Evolutionary conservation across 2,797 vertebrate species (phyloP).

Genomic region (Tenualosa ilisha): DNA sequence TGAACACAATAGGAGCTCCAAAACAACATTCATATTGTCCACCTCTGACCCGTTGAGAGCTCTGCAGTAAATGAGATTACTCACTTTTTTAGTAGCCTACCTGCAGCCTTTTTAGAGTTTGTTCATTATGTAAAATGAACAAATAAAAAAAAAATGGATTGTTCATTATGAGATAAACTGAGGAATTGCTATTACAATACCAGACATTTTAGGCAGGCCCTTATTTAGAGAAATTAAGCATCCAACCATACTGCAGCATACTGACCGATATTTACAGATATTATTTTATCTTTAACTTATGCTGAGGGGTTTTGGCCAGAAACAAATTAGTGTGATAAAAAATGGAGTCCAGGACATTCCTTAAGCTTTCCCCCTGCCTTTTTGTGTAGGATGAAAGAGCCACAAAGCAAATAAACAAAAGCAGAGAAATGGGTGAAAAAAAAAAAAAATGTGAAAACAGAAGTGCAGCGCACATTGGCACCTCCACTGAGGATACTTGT

Average conservation of each 20-base stretch:
- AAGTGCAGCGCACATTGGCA: constrained; percentile 24
- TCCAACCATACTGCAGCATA: not conserved
- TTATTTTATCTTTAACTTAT: not conserved
- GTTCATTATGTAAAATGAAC: not conserved
- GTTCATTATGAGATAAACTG: not conserved
- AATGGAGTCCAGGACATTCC: constrained; percentile 42
- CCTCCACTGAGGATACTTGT: constrained; percentile 46
- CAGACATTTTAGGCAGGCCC: not conserved
- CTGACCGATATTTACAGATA: not conserved
- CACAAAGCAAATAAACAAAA: constrained; percentile 52
- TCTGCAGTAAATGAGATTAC: too few relatives aligned
- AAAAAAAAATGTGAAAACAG: constrained; percentile 4
- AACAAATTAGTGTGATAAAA: constrained; percentile 57
- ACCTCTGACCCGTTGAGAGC: too few relatives aligned
- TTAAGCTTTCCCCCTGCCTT: constrained; percentile 46
- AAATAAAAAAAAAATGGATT: too few relatives aligned
- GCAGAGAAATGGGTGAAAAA: constrained; percentile 34
- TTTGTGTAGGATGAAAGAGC: constrained; percentile 57
- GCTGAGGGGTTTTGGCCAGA: not conserved
- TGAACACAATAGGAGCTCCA: too few relatives aligned
- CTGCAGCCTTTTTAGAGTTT: not conserved
- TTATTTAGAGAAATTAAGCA: not conserved
- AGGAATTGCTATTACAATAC: not conserved
- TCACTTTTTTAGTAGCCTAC: not conserved
- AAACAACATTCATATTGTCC: too few relatives aligned